A percentile compares a stretch with the other conserved stretches of the same genome.
Evolutionary conservation across 2,113 vertebrate genomes (phyloP).

Genomic region (Brienomyrus longianalis): DNA sequence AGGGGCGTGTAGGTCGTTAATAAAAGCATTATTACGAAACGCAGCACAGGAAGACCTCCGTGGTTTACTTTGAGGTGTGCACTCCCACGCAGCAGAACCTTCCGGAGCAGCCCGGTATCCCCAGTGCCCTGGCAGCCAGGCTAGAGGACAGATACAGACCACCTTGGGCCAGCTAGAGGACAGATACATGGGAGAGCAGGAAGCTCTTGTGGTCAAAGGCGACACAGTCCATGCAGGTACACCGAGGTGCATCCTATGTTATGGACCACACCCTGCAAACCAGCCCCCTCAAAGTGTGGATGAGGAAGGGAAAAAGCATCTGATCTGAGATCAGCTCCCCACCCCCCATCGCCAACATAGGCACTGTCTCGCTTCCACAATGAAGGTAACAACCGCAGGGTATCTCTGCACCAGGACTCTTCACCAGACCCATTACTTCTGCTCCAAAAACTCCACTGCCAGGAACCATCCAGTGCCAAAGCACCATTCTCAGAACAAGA

Average conservation of each 20-base stretch:
- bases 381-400: background rate
- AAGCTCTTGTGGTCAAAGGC: background rate
- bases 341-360: background rate
- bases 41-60: background rate
- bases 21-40: background rate
- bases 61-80: background rate
- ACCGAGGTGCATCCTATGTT: background rate
- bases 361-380: background rate
- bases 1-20: background rate
- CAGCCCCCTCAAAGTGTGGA: background rate
- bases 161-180: background rate
- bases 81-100: background rate
- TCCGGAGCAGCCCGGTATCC: background rate
- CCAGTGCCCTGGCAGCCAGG: background rate
- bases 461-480: conserved; percentile 34
- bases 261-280: background rate
- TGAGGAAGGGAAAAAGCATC: background rate
- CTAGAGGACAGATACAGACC: background rate
- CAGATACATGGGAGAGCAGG: background rate
- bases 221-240: no score
- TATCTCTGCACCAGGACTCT: background rate
- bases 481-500: conserved; percentile 28
- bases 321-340: background rate
- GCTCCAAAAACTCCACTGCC: conserved; percentile 27
- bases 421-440: conserved; percentile 45